Base-by-base conservation (phyloP, 2,797 vertebrate species). In the Crypturellus tataupa region DNA sequence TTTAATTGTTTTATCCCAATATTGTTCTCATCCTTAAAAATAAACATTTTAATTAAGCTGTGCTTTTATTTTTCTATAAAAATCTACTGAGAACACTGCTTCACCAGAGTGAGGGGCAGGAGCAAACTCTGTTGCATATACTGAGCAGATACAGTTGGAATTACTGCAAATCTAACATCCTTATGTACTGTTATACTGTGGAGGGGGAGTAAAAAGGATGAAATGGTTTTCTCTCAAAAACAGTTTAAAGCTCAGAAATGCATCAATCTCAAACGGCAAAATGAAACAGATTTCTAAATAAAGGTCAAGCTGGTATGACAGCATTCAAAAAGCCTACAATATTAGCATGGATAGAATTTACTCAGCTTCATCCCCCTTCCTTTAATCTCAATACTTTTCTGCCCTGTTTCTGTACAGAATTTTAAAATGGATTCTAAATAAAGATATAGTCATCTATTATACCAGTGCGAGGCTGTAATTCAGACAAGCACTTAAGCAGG, bases 401-500 rank as follows among this genome's bases (percentile, higher is more conserved):
- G 75, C 20, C 69, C 40, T 70, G 51, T n/a, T 83, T 72, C 85
- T 92, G 13, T 29, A 35, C 51, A 23, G 62, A 72, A 79, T 62
- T 80, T 69, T 46, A 70, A 94, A 87, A 91, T 83, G 78, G 79
- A 94, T 49, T 71, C 75, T 68, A 51, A 0, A 0, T 92, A 80
- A 95, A 93, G 79, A 78, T 95, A 75, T 1, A 84, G 89, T 86
- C 89, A 94, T 91, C 33, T 1, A 67, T 79, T 88, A 82, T 47
- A 77, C 17, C 37, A 49, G 35, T 25, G 13, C 71, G 93, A 85
- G 84, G 88, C 88, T 94, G 64, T 75, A 89, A 87, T 85, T 95
- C 94, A 94, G 94, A 76, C 92, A 95, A 95, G 87, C 87, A 95
- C 96, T 97, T 95, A 95, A 93, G 77, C 2, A 94, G 58, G 53